These are phyloP conservation scores for Gyps fulvus DNA, from an alignment of 2,113 vertebrate genomes.

Conservation along the genomic window DNA sequence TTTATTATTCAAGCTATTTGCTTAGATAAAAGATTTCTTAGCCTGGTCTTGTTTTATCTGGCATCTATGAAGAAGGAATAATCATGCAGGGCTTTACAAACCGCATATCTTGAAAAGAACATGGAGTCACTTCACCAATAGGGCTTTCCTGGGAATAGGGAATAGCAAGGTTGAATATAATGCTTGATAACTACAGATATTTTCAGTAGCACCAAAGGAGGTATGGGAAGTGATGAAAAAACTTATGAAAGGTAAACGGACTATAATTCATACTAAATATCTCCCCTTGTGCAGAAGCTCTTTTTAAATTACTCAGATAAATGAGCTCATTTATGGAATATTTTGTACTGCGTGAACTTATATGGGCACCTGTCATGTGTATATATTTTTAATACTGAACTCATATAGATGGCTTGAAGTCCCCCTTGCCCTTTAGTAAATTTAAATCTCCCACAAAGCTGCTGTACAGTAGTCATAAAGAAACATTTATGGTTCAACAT, in stretches of 20 bases:
- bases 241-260: slow-evolving; percentile 64
- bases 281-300: slow-evolving; percentile 57
- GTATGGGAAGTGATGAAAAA: slow-evolving; percentile 62
- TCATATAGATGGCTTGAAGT: slow-evolving; percentile 54
- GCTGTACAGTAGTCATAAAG: slow-evolving; percentile 72
- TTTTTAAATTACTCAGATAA: slow-evolving; percentile 69
- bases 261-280: slow-evolving; percentile 57
- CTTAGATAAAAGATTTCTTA: slow-evolving; percentile 3
- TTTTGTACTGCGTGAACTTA: slow-evolving; percentile 63
- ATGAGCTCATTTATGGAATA: slow-evolving; percentile 67
- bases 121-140: slow-evolving; percentile 10
- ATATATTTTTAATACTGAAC: slow-evolving; percentile 66
- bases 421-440: slow-evolving; percentile 67
- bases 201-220: slow-evolving; percentile 61
- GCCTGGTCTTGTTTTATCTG: neutral
- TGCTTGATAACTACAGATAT: slow-evolving; percentile 34
- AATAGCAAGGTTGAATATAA: slow-evolving; percentile 47
- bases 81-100: neutral
- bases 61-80: neutral
- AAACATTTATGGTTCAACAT: slow-evolving; percentile 75
- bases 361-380: slow-evolving; percentile 68
- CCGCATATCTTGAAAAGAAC: neutral
- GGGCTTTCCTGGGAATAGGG: slow-evolving; percentile 36
- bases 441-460: slow-evolving; percentile 69
- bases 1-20: neutral